phyloP scores from a whole-genome alignment of 1,140 invertebrate species.

The Philaenus spumarius region DNA sequence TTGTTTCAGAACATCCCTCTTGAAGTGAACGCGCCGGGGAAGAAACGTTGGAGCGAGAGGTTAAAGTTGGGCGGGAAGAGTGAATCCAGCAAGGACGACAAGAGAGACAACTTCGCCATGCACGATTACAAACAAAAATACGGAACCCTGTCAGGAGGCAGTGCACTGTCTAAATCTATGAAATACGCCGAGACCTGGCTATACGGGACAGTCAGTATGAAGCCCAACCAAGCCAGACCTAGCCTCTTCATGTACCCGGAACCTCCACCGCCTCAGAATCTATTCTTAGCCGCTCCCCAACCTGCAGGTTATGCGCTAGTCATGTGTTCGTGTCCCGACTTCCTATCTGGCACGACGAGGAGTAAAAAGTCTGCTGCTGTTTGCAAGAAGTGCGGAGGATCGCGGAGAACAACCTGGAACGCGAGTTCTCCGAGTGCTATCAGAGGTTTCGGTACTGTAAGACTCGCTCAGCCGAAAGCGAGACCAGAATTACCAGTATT shows the following conservation, averaged over 20 bases:
- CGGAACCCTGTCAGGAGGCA: constrained; percentile 43
- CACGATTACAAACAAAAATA: constrained; percentile 28
- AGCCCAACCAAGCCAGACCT: constrained; percentile 23
- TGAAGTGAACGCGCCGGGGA: too few relatives aligned
- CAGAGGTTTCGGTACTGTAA: constrained; percentile 39
- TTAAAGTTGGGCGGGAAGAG: too few relatives aligned
- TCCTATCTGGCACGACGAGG: constrained; percentile 60
- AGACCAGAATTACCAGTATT: constrained; percentile 32
- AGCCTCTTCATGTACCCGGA: constrained; percentile 13
- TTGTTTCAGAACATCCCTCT: too few relatives aligned
- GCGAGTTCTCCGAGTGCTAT: constrained; percentile 46
- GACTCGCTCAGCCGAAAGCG: constrained; percentile 45
- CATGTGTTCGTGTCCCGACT: constrained; percentile 68
- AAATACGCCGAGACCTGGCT: constrained; percentile 76
- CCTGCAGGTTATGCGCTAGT: constrained; percentile 54
- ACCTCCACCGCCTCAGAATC: constrained; percentile 38
- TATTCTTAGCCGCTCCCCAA: constrained; percentile 46
- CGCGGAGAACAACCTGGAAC: constrained; percentile 1
- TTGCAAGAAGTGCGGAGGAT: constrained; percentile 74
- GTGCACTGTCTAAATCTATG: constrained; percentile 67
- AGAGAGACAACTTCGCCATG: neutral
- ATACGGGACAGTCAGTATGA: constrained; percentile 57
- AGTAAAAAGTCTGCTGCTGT: constrained; percentile 57
- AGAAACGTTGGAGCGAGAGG: too few relatives aligned
- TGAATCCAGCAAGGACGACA: neutral